Evolutionary conservation across 2,888 invertebrate genomes (phyloP), one percentile per base, ranked within the genome.

Genomic region (Abrostola tripartita): DNA sequence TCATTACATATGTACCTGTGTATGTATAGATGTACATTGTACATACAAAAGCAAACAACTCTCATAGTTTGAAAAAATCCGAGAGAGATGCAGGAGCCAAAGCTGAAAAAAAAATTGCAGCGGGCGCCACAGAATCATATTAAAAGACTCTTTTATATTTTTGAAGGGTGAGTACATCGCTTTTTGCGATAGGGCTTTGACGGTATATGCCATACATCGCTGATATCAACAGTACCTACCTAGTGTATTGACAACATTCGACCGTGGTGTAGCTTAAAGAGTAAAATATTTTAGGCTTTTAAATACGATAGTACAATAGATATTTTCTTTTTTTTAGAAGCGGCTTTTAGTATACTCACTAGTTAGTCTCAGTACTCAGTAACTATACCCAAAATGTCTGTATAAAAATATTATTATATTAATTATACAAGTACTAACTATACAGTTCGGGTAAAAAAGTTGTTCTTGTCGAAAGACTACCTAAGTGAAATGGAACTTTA

Each of bases 131-230:
- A 14, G 12, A 12, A 4, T 12, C 42, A 12, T 42, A 42, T 12
- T 8, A 40, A 40, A 40, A 40, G 10, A 2, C 24, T 24, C 24
- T 24, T 24, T 24, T 24, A 24, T 24, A 24, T 24, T 24, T 24
- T 24, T 24, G n/a, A 24, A 24, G 24, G 24, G 9, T 47, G 24
- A 5, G 24, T 24, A 9, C 24, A 24, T 24, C 24, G 14, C 14
- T 47, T 8, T 47, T 47, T 47, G 44, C 12, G 24, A 47, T 47
- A 24, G 12, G 12, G 44, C 44, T 47, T 14, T 47, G 44, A 47
- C 10, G 14, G 44, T 47, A 47, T 47, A 47, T 8, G 24, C 44
- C 14, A 47, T n/a, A n/a, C n/a, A 41, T 24, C 24, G 4, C 24
- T 24, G 41, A n/a, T n/a, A 14, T 24, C 9, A 7, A 12, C 44